These are phyloP conservation scores for Pogonocichla stellata DNA, from an alignment of 2,113 vertebrate species.

Conservation along the genomic window DNA sequence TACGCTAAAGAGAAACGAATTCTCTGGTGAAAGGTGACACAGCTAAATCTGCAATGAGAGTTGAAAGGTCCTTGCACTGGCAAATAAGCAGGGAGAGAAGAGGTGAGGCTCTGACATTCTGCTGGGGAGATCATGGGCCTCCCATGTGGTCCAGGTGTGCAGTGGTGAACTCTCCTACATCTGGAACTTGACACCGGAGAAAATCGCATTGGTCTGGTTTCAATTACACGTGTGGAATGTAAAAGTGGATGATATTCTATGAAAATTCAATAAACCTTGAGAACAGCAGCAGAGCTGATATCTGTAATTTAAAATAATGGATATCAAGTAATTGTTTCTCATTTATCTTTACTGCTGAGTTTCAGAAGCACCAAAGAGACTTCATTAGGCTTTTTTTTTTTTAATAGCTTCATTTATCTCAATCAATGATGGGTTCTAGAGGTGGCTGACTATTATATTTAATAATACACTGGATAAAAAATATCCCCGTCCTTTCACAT, in stretches of 20 bases:
- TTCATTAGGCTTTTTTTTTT: conserved; percentile 76
- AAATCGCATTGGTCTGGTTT: background rate
- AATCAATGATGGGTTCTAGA: conserved; percentile 80
- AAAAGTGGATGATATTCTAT: conserved; percentile 59
- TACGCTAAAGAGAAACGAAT: background rate
- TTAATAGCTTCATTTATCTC: conserved; percentile 82
- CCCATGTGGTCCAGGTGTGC: background rate
- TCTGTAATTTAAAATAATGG: conserved; percentile 86
- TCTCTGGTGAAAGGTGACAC: background rate
- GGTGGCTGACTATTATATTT: conserved; percentile 75
- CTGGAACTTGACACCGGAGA: background rate
- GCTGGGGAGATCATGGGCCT: rapidly evolving
- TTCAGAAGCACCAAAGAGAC: conserved; percentile 76
- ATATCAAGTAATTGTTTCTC: conserved; percentile 83
- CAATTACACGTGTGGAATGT: background rate
- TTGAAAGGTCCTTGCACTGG: background rate
- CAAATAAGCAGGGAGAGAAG: background rate
- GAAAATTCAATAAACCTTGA: conserved; percentile 78
- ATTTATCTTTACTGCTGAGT: conserved; percentile 83
- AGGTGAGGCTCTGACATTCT: background rate
- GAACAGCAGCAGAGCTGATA: conserved; percentile 73
- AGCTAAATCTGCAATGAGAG: background rate
- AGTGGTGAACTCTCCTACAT: background rate
- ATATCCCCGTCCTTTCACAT: background rate
- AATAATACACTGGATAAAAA: conserved; percentile 54